phyloP scores from a whole-genome alignment of 2,888 invertebrate genomes.

The Hypena proboscidalis region DNA sequence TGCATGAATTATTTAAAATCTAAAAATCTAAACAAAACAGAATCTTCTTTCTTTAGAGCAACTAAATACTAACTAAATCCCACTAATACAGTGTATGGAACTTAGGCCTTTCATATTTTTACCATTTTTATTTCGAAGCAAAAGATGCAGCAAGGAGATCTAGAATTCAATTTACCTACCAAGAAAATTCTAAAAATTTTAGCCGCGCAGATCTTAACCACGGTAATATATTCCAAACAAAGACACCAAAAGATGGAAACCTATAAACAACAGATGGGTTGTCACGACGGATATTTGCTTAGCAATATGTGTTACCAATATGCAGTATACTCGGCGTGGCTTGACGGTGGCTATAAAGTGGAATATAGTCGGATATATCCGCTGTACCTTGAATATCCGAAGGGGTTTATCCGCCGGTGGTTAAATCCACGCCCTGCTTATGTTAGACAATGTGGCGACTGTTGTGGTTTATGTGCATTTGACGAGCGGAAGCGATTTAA shows the following conservation, averaged over 20 bases:
- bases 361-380: conserved; percentile 49
- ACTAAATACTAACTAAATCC: no score
- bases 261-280: conserved; percentile 43
- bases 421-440: conserved; percentile 39
- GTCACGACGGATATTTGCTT: conserved; percentile 61
- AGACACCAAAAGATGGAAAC: conserved; percentile 36
- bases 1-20: no score
- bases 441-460: conserved; percentile 54
- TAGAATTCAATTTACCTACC: no score
- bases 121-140: no score
- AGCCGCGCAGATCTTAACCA: neutral
- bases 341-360: conserved; percentile 54
- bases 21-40: no score
- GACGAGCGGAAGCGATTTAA: conserved; percentile 27
- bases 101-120: no score
- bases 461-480: conserved; percentile 11
- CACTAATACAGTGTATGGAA: no score
- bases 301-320: conserved; percentile 67
- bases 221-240: conserved; percentile 32
- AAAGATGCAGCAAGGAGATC: no score
- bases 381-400: conserved; percentile 44
- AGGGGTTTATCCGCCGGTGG: conserved; percentile 41
- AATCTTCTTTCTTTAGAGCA: no score
- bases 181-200: no score
- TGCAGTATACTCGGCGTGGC: conserved; percentile 55